Evolutionary conservation across 2,888 invertebrate genomes (phyloP).

Genomic region (Frankliniella fusca): DNA sequence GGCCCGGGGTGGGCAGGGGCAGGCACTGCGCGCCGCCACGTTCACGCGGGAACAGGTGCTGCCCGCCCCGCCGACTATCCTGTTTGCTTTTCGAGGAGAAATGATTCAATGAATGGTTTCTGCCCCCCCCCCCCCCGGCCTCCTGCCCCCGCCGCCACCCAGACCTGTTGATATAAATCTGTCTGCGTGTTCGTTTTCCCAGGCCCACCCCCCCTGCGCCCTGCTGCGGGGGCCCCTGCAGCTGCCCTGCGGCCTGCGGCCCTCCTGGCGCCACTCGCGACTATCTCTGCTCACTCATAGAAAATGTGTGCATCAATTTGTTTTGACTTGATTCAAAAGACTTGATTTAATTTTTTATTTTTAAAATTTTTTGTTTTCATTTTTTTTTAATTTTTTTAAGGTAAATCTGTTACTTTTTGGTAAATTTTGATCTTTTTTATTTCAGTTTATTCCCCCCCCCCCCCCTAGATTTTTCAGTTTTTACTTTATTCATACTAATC

Average conservation of each 20-base stretch:
- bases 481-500: too few species aligned
- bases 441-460: too few species aligned
- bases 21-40: neutral
- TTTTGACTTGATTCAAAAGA: too few species aligned
- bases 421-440: too few species aligned
- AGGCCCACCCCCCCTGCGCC: neutral
- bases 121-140: neutral
- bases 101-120: neutral
- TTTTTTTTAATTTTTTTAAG: too few species aligned
- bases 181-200: constrained; percentile 9
- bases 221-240: neutral
- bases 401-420: too few species aligned
- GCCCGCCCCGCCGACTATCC: neutral
- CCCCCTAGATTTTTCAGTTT: too few species aligned
- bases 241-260: neutral
- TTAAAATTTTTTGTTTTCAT: too few species aligned
- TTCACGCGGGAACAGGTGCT: neutral
- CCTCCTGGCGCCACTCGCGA: too few species aligned
- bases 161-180: constrained; percentile 18
- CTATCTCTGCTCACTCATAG: too few species aligned
- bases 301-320: too few species aligned
- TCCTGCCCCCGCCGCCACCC: neutral
- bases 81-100: constrained; percentile 21
- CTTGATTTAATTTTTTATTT: too few species aligned
- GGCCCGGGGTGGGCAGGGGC: neutral